Evolutionary conservation across 1,140 invertebrate species (phyloP).

Genomic region (Araneus ventricosus): DNA sequence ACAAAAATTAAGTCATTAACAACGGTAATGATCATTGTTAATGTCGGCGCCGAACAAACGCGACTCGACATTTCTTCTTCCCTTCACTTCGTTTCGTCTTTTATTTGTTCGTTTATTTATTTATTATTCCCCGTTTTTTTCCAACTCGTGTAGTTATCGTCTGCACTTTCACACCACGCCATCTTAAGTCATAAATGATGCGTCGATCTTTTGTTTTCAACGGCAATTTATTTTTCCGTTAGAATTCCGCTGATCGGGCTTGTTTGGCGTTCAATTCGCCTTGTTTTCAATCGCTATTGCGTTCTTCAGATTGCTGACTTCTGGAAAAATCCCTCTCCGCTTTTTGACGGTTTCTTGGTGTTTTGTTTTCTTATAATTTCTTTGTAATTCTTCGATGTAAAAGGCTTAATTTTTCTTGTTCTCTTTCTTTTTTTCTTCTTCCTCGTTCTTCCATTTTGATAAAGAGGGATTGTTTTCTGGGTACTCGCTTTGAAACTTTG

Average conservation of each 20-base stretch:
- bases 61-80: slow-evolving; percentile 37
- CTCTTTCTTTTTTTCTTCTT: background rate
- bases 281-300: slow-evolving; percentile 46
- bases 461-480: slow-evolving; percentile 47
- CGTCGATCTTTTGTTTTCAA: slow-evolving; percentile 63
- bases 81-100: slow-evolving; percentile 68
- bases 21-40: slow-evolving; percentile 65
- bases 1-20: slow-evolving; percentile 74
- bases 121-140: slow-evolving; percentile 19
- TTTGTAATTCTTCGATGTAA: slow-evolving; percentile 29
- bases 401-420: slow-evolving; percentile 25
- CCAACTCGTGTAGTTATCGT: slow-evolving; percentile 17
- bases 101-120: slow-evolving; percentile 35
- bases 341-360: slow-evolving; percentile 1
- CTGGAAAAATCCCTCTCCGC: slow-evolving; percentile 29
- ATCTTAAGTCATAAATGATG: slow-evolving; percentile 67
- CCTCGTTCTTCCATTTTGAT: background rate
- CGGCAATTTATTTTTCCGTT: slow-evolving; percentile 71
- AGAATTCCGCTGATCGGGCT: slow-evolving; percentile 61
- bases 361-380: slow-evolving; percentile 46
- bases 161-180: slow-evolving; percentile 49
- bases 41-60: slow-evolving; percentile 66
- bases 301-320: slow-evolving; percentile 59
- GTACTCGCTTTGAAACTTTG: slow-evolving; percentile 39
- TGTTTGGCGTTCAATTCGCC: slow-evolving; percentile 24